These are phyloP conservation scores for Menidia beryllina DNA, from an alignment of 2,113 vertebrate species.

Conservation along the genomic window DNA sequence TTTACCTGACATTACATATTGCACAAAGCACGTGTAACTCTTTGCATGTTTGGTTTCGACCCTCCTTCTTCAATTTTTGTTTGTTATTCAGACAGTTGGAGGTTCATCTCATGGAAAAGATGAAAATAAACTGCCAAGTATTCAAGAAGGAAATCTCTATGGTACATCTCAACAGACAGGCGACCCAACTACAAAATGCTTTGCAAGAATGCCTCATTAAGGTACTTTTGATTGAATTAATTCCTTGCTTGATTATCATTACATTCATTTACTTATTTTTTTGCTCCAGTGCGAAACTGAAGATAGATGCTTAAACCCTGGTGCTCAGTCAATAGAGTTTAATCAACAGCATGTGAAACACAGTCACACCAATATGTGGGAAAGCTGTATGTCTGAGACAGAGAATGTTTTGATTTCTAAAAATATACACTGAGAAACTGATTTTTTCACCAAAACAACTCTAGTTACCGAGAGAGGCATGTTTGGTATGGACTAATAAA, in stretches of 20 bases:
- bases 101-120: conserved; percentile 72
- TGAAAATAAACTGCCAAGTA: conserved; percentile 79
- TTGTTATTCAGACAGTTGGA: conserved; percentile 70
- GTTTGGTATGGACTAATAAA: conserved; percentile 37
- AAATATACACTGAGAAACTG: conserved; percentile 59
- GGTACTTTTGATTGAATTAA: conserved; percentile 54
- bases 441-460: conserved; percentile 48
- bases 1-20: background rate
- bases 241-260: background rate
- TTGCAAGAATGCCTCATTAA: conserved; percentile 64
- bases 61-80: conserved; percentile 13
- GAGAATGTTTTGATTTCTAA: conserved; percentile 63
- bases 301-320: background rate
- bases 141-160: conserved; percentile 81
- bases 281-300: background rate
- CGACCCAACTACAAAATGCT: conserved; percentile 66
- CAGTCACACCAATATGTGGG: conserved; percentile 51
- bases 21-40: background rate
- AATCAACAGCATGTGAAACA: conserved; percentile 51
- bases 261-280: no score
- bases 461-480: conserved; percentile 42
- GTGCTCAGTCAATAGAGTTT: conserved; percentile 18
- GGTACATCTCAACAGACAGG: conserved; percentile 74
- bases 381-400: conserved; percentile 49
- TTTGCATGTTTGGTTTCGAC: background rate